Percentiles rank a stretch among this genome's conserved stretches.
Conservation (phyloP, 92 coral and sea anemone genomes). For the Zoanthus sansibaricus region DNA sequence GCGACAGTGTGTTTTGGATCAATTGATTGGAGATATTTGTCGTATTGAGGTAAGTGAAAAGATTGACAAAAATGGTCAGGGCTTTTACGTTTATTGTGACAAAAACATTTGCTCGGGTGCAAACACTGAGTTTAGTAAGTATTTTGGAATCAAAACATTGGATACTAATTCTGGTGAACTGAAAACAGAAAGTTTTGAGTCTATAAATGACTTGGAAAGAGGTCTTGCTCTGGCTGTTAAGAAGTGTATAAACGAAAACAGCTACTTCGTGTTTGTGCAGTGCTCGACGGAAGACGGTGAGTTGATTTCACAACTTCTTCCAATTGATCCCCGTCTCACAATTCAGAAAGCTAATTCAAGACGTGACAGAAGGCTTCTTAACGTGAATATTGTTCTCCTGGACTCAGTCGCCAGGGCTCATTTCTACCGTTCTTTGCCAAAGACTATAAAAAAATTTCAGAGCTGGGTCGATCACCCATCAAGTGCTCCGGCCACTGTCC, state of each 20-base stretch:
- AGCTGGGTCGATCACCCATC: slow-evolving; percentile 60
- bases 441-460: slow-evolving; percentile 71
- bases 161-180: slow-evolving; percentile 9
- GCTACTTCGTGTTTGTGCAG: slow-evolving; percentile 71
- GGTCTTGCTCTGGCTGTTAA: slow-evolving; percentile 49
- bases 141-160: slow-evolving; percentile 1
- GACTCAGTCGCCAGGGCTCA: slow-evolving; percentile 92
- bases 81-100: slow-evolving; percentile 1
- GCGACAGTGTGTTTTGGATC: neutral
- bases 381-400: slow-evolving; percentile 77
- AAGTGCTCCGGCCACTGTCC: slow-evolving; percentile 67
- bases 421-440: slow-evolving; percentile 90
- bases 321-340: slow-evolving; percentile 74
- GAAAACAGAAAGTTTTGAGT: slow-evolving; percentile 5
- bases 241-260: slow-evolving; percentile 45
- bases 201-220: slow-evolving; percentile 46
- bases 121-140: neutral
- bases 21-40: slow-evolving; percentile 16
- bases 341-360: slow-evolving; percentile 40
- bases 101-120: neutral
- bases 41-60: neutral
- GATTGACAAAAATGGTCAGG: neutral
- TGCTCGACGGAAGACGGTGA: slow-evolving; percentile 43
- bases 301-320: slow-evolving; percentile 66
- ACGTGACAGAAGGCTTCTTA: slow-evolving; percentile 60